Base-by-base conservation (phyloP, 2,797 vertebrate genomes). In the Manis javanica region DNA sequence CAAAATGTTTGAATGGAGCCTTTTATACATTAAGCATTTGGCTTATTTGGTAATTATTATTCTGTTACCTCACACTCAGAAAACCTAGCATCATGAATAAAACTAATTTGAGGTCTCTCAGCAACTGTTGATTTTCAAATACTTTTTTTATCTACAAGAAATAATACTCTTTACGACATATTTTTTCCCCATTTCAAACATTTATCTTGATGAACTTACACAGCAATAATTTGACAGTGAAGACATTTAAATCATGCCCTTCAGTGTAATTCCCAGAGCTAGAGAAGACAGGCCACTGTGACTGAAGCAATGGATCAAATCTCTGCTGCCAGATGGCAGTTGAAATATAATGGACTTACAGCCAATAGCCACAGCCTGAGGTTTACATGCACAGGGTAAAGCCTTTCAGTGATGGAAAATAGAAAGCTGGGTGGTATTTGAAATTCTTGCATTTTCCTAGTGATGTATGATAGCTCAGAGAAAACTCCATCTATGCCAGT, bases 141-240 rank as follows among this genome's bases (percentile, higher is more conserved):
- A 78, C 34, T 81, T 93, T 75, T 89, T 31, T 93, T 94, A 21
- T 21, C 11, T 61, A 68, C 78, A 87, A 83, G 68, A 96, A 97
- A 96, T 95, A 94, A 88, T 87, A 72, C 86, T 88, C 61, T 93
- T 91, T 39, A 91, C 86, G 79, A 55, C 23, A 79, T 78, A 75
- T 90, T 69, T 86, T 46, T 19, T 24, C 18, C 2, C 68, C 14
- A 29, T 63, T 83, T 63, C 87, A 19, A 91, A 19, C 46, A 85
- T 82, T 91, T 96, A 49, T 97, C 94, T 91, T 71, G 86, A 96
- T 93, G 75, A 96, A 96, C 92, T 87, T 92, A 96, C 10, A 95
- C 95, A 96, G 95, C 90, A 96, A 42, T 95, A 96, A 97, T 97
- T 96, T 97, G 96, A 96, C 91, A 96, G 92, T 21, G 31, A 96